Evolutionary conservation across 1,140 invertebrate species (phyloP).

Genomic region (Argopecten irradians): DNA sequence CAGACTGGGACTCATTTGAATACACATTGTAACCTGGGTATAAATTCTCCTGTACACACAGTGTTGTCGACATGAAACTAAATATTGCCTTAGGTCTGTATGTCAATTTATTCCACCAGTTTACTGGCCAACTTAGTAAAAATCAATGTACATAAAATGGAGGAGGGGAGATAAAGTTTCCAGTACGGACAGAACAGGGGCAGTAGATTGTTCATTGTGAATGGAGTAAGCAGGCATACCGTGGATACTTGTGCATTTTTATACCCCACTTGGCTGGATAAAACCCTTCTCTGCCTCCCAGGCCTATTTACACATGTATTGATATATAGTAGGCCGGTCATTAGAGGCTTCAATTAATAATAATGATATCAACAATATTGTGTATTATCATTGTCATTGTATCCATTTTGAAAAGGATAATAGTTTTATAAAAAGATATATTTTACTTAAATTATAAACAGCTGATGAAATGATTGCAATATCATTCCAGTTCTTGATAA

Average conservation of each 20-base stretch:
- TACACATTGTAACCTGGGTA: not conserved
- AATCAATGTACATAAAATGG: constrained; percentile 49
- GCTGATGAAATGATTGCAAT: too few relatives aligned
- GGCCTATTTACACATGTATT: not conserved
- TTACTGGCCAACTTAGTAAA: constrained; percentile 43
- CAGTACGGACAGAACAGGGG: constrained; percentile 31
- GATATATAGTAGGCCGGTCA: not conserved
- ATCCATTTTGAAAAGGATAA: too few relatives aligned
- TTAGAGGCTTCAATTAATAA: too few relatives aligned
- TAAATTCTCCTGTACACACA: not conserved
- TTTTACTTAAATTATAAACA: too few relatives aligned
- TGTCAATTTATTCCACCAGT: constrained; percentile 44
- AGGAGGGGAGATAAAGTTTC: constrained; percentile 47
- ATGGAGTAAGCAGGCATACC: not conserved
- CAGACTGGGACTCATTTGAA: constrained; percentile 5
- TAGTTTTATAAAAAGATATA: too few relatives aligned
- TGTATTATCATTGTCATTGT: too few relatives aligned
- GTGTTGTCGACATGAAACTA: constrained; percentile 39
- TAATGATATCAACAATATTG: too few relatives aligned
- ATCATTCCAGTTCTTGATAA: not conserved
- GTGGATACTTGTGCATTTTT: constrained; percentile 18
- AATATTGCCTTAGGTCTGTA: constrained; percentile 31
- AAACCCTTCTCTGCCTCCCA: not conserved
- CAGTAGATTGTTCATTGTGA: constrained; percentile 13
- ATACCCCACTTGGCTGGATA: constrained; percentile 5